These are phyloP conservation scores for Apogon hyalosoma DNA, from an alignment of 2,797 vertebrate genomes.

Conservation along the genomic window DNA sequence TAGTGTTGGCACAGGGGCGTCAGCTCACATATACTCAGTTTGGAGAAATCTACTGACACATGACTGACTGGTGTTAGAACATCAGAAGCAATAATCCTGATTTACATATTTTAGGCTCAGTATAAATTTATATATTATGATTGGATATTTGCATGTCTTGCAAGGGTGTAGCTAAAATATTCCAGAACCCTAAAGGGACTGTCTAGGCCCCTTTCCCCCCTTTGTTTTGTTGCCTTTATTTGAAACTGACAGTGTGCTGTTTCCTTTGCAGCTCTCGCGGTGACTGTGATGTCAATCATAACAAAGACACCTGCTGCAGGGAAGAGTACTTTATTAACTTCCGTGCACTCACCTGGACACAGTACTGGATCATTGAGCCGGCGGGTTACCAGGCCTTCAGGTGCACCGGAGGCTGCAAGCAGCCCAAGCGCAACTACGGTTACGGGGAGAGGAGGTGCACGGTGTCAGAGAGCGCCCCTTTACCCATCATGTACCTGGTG, in stretches of 20 bases:
- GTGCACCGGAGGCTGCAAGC: conserved; percentile 83
- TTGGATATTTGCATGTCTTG: no score
- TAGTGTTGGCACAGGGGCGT: conserved; percentile 11
- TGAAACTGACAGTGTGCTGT: neutral
- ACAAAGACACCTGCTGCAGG: conserved; percentile 84
- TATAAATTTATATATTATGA: neutral
- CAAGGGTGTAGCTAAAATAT: conserved; percentile 31
- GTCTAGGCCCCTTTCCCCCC: no score
- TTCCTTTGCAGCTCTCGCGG: conserved; percentile 83
- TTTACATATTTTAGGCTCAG: no score
- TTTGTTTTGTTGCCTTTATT: neutral
- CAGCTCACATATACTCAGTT: conserved; percentile 1
- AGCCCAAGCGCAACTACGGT: conserved; percentile 76
- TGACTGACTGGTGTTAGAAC: neutral
- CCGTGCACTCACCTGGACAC: conserved; percentile 87
- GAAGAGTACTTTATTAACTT: conserved; percentile 88
- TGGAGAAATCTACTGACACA: neutral
- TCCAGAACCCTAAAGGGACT: neutral
- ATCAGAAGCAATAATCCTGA: neutral
- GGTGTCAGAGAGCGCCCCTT: conserved; percentile 83
- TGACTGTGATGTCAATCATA: conserved; percentile 83
- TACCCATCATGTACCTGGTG: conserved; percentile 93
- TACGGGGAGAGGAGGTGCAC: conserved; percentile 86
- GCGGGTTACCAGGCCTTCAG: conserved; percentile 88
- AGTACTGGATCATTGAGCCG: conserved; percentile 91